These are phyloP conservation scores for Agriotes lineatus DNA, from an alignment of 2,888 invertebrate genomes.

Conservation along the genomic window DNA sequence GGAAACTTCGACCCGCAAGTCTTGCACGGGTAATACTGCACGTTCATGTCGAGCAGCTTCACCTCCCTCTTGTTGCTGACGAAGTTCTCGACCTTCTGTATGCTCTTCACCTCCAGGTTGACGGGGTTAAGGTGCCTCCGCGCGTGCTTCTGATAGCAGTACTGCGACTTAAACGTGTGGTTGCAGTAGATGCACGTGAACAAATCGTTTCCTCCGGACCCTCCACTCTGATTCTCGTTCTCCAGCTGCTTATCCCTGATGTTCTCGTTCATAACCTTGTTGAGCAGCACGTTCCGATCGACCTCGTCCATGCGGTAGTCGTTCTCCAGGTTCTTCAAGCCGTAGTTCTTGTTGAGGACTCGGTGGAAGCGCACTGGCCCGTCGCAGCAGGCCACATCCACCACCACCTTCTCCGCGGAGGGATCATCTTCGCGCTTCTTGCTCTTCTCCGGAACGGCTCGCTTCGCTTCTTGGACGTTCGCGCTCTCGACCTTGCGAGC, in stretches of 20 bases:
- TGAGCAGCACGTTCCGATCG: conserved; percentile 57
- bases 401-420: conserved; percentile 70
- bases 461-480: conserved; percentile 12
- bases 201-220: conserved; percentile 58
- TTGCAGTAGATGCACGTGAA: conserved; percentile 83
- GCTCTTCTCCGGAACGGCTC: conserved; percentile 16
- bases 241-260: conserved; percentile 61
- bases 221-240: conserved; percentile 58
- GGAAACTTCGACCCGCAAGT: conserved; percentile 94
- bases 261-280: conserved; percentile 65
- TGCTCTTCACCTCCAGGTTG: conserved; percentile 62
- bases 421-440: conserved; percentile 42
- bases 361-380: conserved; percentile 90
- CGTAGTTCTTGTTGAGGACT: conserved; percentile 87
- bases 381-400: conserved; percentile 93
- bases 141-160: conserved; percentile 87
- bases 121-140: conserved; percentile 77
- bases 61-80: conserved; percentile 70
- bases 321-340: conserved; percentile 54
- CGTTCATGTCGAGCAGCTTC: conserved; percentile 78
- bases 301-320: conserved; percentile 35
- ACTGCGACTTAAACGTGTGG: conserved; percentile 85
- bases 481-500: conserved; percentile 21
- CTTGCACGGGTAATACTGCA: conserved; percentile 94
- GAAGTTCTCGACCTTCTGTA: conserved; percentile 55